These are phyloP conservation scores for Elachura formosa DNA, from an alignment of 2,113 vertebrate species.

Conservation along the genomic window DNA sequence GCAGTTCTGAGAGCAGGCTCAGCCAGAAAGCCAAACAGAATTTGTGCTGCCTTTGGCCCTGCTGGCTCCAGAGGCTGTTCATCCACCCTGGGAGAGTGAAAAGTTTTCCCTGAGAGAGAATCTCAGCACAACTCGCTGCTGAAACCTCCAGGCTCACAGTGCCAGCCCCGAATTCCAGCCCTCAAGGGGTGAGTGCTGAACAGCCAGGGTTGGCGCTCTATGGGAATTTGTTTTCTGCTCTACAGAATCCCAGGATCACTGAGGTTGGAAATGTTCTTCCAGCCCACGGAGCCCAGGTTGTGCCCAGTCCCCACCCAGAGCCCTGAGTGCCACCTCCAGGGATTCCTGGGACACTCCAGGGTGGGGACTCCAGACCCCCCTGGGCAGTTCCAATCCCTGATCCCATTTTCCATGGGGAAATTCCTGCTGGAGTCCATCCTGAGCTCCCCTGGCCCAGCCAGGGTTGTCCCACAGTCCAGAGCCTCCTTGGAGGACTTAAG, in stretches of 20 bases:
- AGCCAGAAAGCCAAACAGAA: no score
- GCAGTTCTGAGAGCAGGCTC: no score
- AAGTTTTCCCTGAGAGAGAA: no score
- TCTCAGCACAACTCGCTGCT: no score
- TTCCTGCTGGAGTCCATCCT: neutral
- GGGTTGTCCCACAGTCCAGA: no score
- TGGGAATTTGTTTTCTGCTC: neutral
- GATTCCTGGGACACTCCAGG: neutral
- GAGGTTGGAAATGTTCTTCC: neutral
- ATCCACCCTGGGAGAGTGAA: no score
- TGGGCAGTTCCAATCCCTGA: neutral
- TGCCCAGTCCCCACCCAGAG: neutral
- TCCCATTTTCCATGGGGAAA: neutral
- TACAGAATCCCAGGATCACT: rapidly evolving
- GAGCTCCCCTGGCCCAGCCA: neutral
- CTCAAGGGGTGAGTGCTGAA: neutral
- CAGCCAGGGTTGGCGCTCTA: neutral
- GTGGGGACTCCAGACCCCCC: neutral
- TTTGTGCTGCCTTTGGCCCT: no score
- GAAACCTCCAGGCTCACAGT: no score
- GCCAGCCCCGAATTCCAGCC: no score
- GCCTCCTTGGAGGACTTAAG: no score
- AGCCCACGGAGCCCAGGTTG: neutral
- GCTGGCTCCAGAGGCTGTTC: no score
- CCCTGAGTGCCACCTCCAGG: neutral